A percentile compares a stretch with the other conserved stretches of the same genome.
Evolutionary conservation across 2,888 invertebrate genomes (phyloP).

Genomic region (Archips xylosteana): DNA sequence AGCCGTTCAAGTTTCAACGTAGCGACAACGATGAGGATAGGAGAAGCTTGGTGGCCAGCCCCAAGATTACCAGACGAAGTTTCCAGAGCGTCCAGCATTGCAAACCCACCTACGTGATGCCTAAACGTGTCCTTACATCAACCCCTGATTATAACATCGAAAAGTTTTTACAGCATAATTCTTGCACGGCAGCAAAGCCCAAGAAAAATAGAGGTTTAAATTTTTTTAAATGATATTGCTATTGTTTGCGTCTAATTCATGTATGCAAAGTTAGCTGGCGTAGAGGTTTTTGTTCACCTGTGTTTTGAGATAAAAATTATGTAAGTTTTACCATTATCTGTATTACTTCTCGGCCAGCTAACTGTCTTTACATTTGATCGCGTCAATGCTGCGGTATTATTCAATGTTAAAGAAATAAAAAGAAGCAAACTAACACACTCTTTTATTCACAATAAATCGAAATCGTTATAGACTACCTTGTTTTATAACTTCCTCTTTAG

Average conservation of each 20-base stretch:
- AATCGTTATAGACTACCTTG: no score
- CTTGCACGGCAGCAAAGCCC: neutral
- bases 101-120: neutral
- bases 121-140: constrained; percentile 17
- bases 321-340: neutral
- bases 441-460: neutral
- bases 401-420: neutral
- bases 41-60: neutral
- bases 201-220: neutral
- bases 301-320: neutral
- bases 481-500: no score
- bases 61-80: neutral
- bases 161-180: neutral
- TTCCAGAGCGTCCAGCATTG: neutral
- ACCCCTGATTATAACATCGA: constrained; percentile 10
- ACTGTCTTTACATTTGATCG: neutral
- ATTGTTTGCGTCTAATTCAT: neutral
- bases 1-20: constrained; percentile 39
- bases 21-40: constrained; percentile 47
- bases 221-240: neutral
- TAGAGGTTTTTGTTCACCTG: neutral
- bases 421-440: neutral
- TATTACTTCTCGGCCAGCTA: neutral
- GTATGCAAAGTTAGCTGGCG: neutral
- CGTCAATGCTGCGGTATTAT: neutral